Evolutionary conservation across 2,113 vertebrate genomes (phyloP).

Genomic region (Physeter macrocephalus): DNA sequence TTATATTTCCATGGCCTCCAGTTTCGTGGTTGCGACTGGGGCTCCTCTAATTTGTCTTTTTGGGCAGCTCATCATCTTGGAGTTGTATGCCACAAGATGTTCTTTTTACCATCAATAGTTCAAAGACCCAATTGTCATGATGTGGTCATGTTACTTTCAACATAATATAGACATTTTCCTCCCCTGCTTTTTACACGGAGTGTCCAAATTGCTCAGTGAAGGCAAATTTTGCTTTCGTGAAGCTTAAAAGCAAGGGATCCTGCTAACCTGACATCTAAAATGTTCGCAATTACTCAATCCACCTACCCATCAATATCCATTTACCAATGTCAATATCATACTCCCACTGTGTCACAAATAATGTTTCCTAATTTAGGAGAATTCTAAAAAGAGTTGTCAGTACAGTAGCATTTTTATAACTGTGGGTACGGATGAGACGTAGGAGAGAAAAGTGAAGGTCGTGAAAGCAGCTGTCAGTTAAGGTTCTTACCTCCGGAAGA

Average conservation of each 20-base stretch:
- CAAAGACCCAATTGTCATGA: neutral
- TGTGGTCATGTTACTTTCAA: neutral
- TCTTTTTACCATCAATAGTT: neutral
- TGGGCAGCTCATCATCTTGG: neutral
- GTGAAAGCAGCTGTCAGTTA: neutral
- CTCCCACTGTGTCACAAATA: neutral
- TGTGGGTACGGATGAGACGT: neutral
- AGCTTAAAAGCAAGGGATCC: neutral
- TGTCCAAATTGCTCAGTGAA: neutral
- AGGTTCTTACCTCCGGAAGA: neutral
- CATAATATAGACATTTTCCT: neutral
- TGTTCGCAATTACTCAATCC: neutral
- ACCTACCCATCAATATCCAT: fast-evolving
- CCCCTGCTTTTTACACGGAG: neutral
- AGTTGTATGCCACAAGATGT: neutral
- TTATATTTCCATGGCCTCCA: neutral
- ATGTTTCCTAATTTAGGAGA: neutral
- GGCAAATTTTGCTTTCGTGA: neutral
- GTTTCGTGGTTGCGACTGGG: neutral
- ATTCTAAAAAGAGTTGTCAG: neutral
- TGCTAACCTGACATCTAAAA: fast-evolving
- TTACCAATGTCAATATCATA: neutral
- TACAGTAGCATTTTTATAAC: neutral
- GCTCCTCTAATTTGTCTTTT: neutral
- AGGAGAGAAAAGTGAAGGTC: neutral